phyloP scores from a whole-genome alignment of 2,113 vertebrate genomes.

The Illadopsis cleaveri region DNA sequence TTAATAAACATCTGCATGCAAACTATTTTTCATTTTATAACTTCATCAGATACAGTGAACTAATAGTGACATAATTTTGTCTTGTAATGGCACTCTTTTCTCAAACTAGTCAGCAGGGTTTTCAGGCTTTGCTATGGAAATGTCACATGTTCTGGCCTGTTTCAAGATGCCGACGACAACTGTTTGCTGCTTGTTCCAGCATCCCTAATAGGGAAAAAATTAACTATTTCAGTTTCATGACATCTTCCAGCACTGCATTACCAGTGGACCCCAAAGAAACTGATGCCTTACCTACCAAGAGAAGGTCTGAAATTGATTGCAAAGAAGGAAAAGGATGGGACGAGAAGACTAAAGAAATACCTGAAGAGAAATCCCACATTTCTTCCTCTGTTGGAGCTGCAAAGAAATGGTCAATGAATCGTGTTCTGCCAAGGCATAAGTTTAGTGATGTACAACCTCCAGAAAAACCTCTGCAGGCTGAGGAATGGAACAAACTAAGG shows the following conservation, averaged over 20 bases:
- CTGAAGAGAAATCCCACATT: conserved; percentile 29
- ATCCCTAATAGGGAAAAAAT: neutral
- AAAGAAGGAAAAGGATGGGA: neutral
- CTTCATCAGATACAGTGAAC: neutral
- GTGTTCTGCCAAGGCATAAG: neutral
- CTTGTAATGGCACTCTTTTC: conserved; percentile 60
- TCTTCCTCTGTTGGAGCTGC: conserved; percentile 83
- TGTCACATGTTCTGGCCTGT: neutral
- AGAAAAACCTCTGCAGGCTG: conserved; percentile 74
- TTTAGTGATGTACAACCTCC: conserved; percentile 61
- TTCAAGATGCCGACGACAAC: neutral
- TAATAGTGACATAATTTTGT: neutral
- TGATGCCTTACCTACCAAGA: neutral
- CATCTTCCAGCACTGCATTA: neutral
- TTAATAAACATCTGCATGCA: neutral
- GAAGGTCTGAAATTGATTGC: neutral
- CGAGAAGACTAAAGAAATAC: neutral
- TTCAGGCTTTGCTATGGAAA: conserved; percentile 58
- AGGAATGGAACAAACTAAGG: conserved; percentile 83
- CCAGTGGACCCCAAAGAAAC: conserved; percentile 23
- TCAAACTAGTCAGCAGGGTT: neutral
- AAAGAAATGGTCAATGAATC: conserved; percentile 68
- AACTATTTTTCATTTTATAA: neutral
- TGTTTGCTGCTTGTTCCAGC: neutral
- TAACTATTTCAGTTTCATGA: conserved; percentile 45